Evolutionary conservation across 2,797 vertebrate genomes (phyloP), one percentile per base, ranked within the genome.

Genomic region (Salarias fasciatus): DNA sequence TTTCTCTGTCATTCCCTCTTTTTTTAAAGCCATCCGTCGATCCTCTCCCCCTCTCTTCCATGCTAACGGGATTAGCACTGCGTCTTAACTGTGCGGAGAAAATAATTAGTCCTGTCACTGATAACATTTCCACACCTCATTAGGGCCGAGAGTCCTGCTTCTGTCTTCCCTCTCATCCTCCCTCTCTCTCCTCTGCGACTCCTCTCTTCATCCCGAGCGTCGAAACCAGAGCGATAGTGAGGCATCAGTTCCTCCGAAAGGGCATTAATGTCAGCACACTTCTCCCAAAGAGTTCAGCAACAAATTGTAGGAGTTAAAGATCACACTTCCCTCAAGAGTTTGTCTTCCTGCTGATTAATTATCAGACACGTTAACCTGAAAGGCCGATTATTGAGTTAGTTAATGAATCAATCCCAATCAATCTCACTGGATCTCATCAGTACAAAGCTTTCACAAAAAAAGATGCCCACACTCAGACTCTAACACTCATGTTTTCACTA

Each of bases 101-200:
- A 91, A 91, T 92, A 90, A 92, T 92, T 91, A 90, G 85, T 86
- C 70, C 70, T 80, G 83, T 92, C 88, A 82, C 86, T 88, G 91
- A 92, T 92, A 91, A 90, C 82, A 73, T 81, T 81, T 88, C 77
- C 79, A 80, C 77, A 79, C 59, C 85, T 88, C 88, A 85, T 92
- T 90, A 91, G 29, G 52, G 55, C 73, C 68, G 75, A 63, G 55
- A 76, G 77, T 86, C 67, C 66, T 72, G 52, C 63, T 45, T 61
- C 62, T 57, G 14, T 56, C 45, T 53, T 50, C 53, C 52, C 11
- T 18, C 53, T 15, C 45, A 47, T 49, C 37, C 72, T 58, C 52
- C 14, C 14, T 1, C 8, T 0, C 45, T n/a, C 18, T 24, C 59
- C 55, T 13, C 9, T 57, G 48, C 31, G 8, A 29, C 13, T 59